Percentiles rank a stretch among this genome's conserved stretches.
Evolutionary conservation across 2,888 invertebrate genomes (phyloP).

Genomic region (Habrosyne pyritoides): DNA sequence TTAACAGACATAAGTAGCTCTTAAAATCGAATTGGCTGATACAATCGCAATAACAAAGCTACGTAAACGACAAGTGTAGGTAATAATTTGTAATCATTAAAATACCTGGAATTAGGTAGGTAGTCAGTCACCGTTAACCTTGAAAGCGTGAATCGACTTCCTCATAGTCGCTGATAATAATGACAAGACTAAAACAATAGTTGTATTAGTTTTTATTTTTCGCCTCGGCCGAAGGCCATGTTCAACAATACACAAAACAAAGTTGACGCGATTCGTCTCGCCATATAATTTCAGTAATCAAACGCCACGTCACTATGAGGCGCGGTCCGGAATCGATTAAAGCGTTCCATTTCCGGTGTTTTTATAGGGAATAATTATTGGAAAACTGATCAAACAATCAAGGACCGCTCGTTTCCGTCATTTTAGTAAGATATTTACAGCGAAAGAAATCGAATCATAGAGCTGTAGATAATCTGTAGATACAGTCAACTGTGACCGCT

Average conservation of each 20-base stretch:
- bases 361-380: conserved; percentile 76
- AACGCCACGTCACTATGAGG: conserved; percentile 76
- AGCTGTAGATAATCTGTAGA: conserved; percentile 74
- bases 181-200: conserved; percentile 80
- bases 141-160: conserved; percentile 76
- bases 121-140: conserved; percentile 67
- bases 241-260: conserved; percentile 77
- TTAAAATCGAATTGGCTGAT: neutral
- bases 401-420: conserved; percentile 71
- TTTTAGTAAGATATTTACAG: conserved; percentile 59
- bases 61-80: conserved; percentile 24
- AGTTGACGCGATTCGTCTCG: conserved; percentile 74
- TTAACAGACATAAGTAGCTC: too few relatives aligned
- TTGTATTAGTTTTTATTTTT: conserved; percentile 80
- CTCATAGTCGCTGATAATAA: conserved; percentile 72
- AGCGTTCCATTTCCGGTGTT: conserved; percentile 79
- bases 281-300: conserved; percentile 81
- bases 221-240: conserved; percentile 68
- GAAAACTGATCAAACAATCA: conserved; percentile 78
- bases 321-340: conserved; percentile 78
- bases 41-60: neutral
- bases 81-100: conserved; percentile 29
- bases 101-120: conserved; percentile 46
- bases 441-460: conserved; percentile 69
- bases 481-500: conserved; percentile 80